phyloP scores from a whole-genome alignment of 2,888 invertebrate genomes.

The Campoplex nolae region DNA sequence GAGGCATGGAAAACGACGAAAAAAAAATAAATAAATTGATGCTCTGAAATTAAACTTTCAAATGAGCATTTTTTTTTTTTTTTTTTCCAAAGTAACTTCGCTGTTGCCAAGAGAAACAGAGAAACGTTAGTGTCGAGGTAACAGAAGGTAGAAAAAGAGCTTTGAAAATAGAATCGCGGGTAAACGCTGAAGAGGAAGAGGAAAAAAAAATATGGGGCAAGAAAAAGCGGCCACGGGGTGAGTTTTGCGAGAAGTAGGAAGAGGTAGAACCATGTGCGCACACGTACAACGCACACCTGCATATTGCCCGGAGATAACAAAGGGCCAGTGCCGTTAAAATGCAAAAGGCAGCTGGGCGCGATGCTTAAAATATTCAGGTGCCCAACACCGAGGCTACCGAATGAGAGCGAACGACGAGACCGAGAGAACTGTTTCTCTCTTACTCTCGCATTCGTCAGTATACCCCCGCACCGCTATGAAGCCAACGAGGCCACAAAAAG shows the following conservation, averaged over 20 bases:
- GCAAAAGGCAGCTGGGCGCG: slow-evolving; percentile 72
- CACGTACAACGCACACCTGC: slow-evolving; percentile 11
- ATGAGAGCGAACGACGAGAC: neutral
- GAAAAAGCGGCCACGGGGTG: slow-evolving; percentile 33
- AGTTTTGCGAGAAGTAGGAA: slow-evolving; percentile 30
- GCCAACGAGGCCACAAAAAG: slow-evolving; percentile 16
- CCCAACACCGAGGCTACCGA: slow-evolving; percentile 38
- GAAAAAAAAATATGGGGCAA: slow-evolving; percentile 31
- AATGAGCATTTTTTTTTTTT: neutral
- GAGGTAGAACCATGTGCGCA: neutral
- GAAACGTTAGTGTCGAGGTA: neutral
- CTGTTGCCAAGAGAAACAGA: neutral
- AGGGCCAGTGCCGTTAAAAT: slow-evolving; percentile 68
- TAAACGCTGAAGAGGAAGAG: neutral
- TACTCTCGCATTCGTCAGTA: too few species aligned
- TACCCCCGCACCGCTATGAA: neutral
- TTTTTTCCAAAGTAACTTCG: neutral
- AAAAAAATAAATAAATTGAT: neutral
- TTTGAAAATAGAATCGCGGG: slow-evolving; percentile 19
- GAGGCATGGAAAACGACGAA: neutral
- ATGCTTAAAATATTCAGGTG: slow-evolving; percentile 75
- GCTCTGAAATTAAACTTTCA: neutral
- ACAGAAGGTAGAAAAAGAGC: slow-evolving; percentile 16
- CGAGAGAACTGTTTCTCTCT: too few species aligned
- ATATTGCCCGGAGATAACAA: slow-evolving; percentile 55